Evolutionary conservation across 2,113 vertebrate genomes (phyloP).

Genomic region (Ailuropoda melanoleuca): DNA sequence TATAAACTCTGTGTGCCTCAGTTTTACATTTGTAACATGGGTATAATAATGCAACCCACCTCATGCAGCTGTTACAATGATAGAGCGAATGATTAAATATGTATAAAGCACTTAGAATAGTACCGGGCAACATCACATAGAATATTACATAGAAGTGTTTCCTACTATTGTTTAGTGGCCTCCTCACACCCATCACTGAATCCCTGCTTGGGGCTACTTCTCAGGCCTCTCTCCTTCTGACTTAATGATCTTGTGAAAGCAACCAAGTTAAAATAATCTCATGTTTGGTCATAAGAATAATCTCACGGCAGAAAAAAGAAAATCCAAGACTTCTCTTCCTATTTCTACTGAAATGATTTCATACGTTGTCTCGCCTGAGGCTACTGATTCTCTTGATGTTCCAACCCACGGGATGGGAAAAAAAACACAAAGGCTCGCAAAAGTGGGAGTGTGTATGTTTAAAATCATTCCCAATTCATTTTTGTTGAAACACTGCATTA

Average conservation of each 20-base stretch:
- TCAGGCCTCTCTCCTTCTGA: not conserved
- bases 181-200: not conserved
- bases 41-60: not conserved
- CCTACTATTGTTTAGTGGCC: not conserved
- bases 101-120: not conserved
- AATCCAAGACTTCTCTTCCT: not conserved
- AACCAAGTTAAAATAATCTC: not conserved
- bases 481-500: not conserved
- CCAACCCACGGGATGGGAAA: not conserved
- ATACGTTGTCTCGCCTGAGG: not conserved
- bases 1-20: not conserved
- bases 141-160: not conserved
- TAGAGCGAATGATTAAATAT: not conserved
- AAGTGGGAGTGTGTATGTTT: not conserved
- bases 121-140: not conserved
- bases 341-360: not conserved
- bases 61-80: not conserved
- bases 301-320: not conserved
- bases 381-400: conserved; percentile 7
- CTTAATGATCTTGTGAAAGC: not conserved
- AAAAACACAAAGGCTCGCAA: not conserved
- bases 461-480: conserved; percentile 18
- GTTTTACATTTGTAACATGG: not conserved
- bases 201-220: not conserved
- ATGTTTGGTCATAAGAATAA: not conserved